These are phyloP conservation scores for Eupithecia pulchellata DNA, from an alignment of 2,888 invertebrate genomes.

Conservation along the genomic window DNA sequence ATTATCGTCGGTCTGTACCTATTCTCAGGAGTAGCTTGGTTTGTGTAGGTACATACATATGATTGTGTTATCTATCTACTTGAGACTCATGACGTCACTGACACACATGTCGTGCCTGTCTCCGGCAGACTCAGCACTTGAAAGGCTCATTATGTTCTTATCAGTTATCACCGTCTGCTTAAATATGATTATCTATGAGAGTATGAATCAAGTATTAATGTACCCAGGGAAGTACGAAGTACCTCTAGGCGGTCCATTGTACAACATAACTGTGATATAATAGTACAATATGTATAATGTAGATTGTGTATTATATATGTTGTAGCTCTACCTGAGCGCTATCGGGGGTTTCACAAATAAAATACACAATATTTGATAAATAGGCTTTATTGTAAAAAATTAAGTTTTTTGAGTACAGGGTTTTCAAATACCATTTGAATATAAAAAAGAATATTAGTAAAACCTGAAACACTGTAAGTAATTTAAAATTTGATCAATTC, in stretches of 20 bases:
- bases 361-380: neutral
- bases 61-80: neutral
- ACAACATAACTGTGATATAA: neutral
- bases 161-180: constrained; percentile 3
- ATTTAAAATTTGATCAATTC: constrained; percentile 16
- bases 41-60: too few species aligned
- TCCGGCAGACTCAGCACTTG: neutral
- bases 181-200: neutral
- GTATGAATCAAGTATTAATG: neutral
- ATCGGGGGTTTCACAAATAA: neutral
- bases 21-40: neutral
- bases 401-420: neutral
- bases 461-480: neutral
- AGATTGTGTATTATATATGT: too few species aligned
- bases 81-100: constrained; percentile 3
- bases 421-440: neutral
- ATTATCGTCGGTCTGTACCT: neutral
- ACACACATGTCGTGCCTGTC: too few species aligned
- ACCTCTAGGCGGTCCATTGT: neutral
- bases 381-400: neutral
- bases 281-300: too few species aligned
- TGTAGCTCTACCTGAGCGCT: neutral
- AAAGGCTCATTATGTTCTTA: constrained; percentile 2
- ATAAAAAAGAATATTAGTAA: neutral
- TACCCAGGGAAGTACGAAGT: too few species aligned